phyloP scores from a whole-genome alignment of 2,113 vertebrate species.

The Mionectes macconnelli region DNA sequence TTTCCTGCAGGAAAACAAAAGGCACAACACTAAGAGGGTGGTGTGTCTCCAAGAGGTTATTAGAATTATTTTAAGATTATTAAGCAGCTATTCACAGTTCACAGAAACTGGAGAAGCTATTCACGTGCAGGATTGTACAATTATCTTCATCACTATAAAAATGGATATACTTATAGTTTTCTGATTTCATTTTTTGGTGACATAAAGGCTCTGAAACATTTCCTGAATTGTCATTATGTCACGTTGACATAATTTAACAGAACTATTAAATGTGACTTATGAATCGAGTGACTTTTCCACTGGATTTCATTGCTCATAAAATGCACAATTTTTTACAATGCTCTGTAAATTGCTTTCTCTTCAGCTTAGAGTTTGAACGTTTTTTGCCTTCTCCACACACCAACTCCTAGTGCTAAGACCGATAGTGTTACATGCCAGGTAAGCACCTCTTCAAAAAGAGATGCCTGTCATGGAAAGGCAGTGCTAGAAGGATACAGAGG shows the following conservation, averaged over 20 bases:
- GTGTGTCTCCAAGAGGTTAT: not conserved
- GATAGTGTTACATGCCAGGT: not conserved
- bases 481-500: accelerated
- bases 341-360: not conserved
- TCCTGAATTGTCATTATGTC: not conserved
- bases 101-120: not conserved
- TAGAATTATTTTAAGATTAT: not conserved
- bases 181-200: not conserved
- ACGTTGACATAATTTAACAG: not conserved
- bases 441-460: not conserved
- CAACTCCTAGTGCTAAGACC: not conserved
- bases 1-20: not conserved
- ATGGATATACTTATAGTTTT: not conserved
- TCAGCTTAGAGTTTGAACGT: not conserved
- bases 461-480: not conserved
- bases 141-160: not conserved
- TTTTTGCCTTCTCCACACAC: not conserved
- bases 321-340: not conserved
- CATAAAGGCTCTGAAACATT: not conserved
- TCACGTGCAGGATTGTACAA: not conserved
- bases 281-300: accelerated
- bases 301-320: not conserved
- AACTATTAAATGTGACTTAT: not conserved
- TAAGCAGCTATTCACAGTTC: not conserved
- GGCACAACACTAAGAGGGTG: not conserved